These are phyloP conservation scores for Priocnemis perturbator DNA, from an alignment of 2,888 invertebrate species.

Conservation along the genomic window DNA sequence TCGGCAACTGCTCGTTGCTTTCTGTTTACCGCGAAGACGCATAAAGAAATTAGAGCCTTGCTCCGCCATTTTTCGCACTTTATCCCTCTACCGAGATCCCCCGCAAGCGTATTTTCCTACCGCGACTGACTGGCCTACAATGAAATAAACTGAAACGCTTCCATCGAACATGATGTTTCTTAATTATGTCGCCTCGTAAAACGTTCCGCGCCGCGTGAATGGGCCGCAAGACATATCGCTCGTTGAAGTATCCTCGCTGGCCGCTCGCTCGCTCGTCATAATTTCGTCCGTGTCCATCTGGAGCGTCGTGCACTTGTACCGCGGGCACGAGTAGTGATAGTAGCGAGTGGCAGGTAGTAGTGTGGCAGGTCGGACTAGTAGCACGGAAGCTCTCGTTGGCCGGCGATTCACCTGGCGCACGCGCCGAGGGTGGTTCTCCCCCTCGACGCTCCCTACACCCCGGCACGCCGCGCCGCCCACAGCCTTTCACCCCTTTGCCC, in stretches of 20 bases:
- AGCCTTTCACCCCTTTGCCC: conserved; percentile 38
- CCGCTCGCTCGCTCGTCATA: not conserved
- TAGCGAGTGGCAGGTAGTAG: conserved; percentile 40
- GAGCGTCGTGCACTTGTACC: not conserved
- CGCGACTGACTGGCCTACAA: too few species aligned
- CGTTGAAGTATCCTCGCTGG: not conserved
- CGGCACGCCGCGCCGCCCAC: conserved; percentile 31
- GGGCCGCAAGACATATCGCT: too few species aligned
- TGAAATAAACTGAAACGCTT: too few species aligned
- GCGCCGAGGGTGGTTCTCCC: conserved; percentile 36
- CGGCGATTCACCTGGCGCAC: conserved; percentile 56
- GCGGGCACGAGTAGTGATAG: conserved; percentile 21
- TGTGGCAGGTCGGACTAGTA: conserved; percentile 26
- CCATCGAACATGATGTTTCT: too few species aligned
- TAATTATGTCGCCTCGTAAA: too few species aligned
- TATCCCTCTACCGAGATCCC: conserved; percentile 16
- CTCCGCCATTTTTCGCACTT: too few species aligned
- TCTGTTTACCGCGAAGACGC: too few species aligned
- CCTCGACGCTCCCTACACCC: not conserved
- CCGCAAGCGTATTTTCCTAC: not conserved
- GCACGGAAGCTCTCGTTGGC: conserved; percentile 19
- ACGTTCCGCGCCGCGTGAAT: too few species aligned
- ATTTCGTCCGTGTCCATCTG: not conserved
- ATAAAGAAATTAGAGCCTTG: too few species aligned
- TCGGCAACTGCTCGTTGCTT: too few species aligned